Conservation (phyloP, 1,140 invertebrate species). For the Microplitis mediator region DNA sequence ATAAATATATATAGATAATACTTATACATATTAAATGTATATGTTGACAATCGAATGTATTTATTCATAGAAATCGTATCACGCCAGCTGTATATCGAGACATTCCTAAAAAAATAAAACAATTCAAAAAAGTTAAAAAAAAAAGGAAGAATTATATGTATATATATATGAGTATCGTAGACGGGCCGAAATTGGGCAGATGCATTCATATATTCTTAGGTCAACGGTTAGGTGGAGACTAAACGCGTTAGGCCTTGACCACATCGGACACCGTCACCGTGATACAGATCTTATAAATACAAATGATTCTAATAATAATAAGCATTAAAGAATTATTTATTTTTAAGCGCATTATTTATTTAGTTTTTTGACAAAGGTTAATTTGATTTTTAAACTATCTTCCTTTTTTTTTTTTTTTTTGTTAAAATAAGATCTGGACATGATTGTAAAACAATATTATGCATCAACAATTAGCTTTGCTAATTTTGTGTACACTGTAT, state of each 20-base stretch:
- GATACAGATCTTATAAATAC: conserved; percentile 54
- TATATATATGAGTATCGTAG: background rate
- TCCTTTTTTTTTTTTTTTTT: background rate
- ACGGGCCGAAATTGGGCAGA: conserved; percentile 18
- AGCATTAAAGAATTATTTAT: conserved; percentile 22
- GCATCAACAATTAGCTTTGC: conserved; percentile 55
- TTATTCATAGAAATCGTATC: background rate
- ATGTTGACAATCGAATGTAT: background rate
- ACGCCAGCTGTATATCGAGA: background rate
- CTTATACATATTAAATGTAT: background rate
- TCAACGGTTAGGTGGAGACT: conserved; percentile 14
- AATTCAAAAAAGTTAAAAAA: background rate
- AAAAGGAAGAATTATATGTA: background rate
- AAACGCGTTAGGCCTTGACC: conserved; percentile 3
- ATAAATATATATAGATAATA: background rate
- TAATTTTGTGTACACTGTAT: conserved; percentile 54
- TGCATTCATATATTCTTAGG: conserved; percentile 24
- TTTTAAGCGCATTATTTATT: conserved; percentile 24
- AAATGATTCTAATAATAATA: conserved; percentile 43
- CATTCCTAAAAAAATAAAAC: background rate
- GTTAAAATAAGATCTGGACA: background rate
- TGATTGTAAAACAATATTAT: conserved; percentile 6
- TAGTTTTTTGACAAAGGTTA: background rate
- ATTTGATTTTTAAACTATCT: conserved; percentile 1
- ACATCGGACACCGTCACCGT: conserved; percentile 4